These are phyloP conservation scores for Lithobates sylvaticus DNA, from an alignment of 2,797 vertebrate genomes.

Conservation along the genomic window DNA sequence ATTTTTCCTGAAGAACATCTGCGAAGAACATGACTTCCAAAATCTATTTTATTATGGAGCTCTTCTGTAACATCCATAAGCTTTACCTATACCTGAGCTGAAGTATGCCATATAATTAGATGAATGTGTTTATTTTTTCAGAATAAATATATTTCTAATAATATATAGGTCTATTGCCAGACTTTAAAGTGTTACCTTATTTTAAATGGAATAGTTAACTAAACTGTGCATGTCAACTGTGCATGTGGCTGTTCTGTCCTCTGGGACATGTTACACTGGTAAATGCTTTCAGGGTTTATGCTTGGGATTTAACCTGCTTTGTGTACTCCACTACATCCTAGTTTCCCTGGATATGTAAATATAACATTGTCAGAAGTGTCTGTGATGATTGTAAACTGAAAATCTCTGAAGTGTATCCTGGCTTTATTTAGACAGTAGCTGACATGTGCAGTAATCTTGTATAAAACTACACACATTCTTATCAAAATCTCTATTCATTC, in stretches of 20 bases:
- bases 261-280: neutral
- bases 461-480: neutral
- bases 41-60: too few species aligned
- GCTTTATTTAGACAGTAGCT: conserved; percentile 27
- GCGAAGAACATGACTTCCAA: too few species aligned
- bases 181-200: too few species aligned
- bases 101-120: too few species aligned
- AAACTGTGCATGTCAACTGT: conserved; percentile 4
- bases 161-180: too few species aligned
- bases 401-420: conserved; percentile 28
- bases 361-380: conserved; percentile 18
- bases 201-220: neutral
- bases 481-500: conserved; percentile 1
- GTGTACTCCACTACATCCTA: neutral
- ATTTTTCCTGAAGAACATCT: too few species aligned
- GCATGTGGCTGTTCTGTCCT: neutral
- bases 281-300: conserved; percentile 32
- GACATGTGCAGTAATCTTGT: conserved; percentile 11
- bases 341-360: conserved; percentile 36
- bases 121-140: too few species aligned
- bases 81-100: too few species aligned
- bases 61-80: too few species aligned
- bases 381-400: conserved; percentile 26
- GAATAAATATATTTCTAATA: too few species aligned
- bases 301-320: conserved; percentile 42